These are phyloP conservation scores for Eumerus sabulonum DNA, from an alignment of 2,888 invertebrate species.

Conservation along the genomic window DNA sequence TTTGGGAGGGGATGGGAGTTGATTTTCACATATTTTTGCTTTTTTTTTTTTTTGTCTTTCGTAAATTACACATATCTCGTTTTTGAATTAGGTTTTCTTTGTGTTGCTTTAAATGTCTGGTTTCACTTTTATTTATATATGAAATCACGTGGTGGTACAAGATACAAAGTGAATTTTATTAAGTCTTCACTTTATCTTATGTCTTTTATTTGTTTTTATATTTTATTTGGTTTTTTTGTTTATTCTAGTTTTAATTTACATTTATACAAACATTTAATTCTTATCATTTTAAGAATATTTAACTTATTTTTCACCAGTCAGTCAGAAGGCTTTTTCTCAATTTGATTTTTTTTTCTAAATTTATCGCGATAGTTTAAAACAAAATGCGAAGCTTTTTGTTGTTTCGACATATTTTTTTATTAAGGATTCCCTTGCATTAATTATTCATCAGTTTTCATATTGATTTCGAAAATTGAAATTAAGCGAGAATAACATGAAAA, in stretches of 20 bases:
- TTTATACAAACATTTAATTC: conserved; percentile 59
- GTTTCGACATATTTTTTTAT: conserved; percentile 1
- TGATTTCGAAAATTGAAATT: neutral
- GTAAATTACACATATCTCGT: conserved; percentile 27
- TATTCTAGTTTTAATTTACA: conserved; percentile 54
- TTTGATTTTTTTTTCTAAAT: conserved; percentile 51
- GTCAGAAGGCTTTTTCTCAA: conserved; percentile 64
- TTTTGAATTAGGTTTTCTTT: conserved; percentile 3
- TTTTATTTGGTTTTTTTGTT: conserved; percentile 54
- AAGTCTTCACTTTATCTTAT: conserved; percentile 50
- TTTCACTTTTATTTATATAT: conserved; percentile 67
- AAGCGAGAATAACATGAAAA: conserved; percentile 9
- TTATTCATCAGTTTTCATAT: conserved; percentile 2
- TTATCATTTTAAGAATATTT: conserved; percentile 29
- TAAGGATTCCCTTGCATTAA: conserved; percentile 36
- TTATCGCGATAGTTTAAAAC: conserved; percentile 29
- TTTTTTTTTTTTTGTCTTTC: conserved; percentile 40
- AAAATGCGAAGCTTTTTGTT: conserved; percentile 41
- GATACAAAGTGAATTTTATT: conserved; percentile 70
- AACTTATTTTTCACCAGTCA: conserved; percentile 57
- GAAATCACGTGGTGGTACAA: conserved; percentile 73
- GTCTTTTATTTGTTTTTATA: neutral
- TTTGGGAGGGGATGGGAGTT: conserved; percentile 57
- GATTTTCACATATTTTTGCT: conserved; percentile 26
- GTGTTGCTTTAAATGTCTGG: conserved; percentile 39